phyloP scores from a whole-genome alignment of 2,888 invertebrate species.

The Eupithecia insigniata region DNA sequence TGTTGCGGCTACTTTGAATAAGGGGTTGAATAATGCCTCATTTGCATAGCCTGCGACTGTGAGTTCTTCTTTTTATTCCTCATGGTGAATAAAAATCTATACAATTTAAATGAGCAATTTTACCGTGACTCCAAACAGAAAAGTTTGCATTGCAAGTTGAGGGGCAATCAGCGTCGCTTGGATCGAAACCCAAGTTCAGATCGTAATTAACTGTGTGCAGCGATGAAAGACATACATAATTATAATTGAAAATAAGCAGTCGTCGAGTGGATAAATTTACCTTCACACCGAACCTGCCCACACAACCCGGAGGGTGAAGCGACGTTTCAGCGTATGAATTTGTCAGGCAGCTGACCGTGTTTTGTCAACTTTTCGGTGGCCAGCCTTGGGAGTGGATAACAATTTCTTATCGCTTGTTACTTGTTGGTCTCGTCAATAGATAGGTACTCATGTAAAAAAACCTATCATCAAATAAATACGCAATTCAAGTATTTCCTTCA shows the following conservation, averaged over 20 bases:
- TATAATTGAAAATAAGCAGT: not conserved
- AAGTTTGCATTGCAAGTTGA: slow-evolving; percentile 9
- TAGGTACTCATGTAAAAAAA: not conserved
- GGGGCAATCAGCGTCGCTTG: not conserved
- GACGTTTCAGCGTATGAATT: not conserved
- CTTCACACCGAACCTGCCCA: not conserved
- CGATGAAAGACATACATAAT: not conserved
- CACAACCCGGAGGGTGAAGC: not conserved
- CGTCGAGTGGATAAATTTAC: not conserved
- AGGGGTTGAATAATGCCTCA: slow-evolving; percentile 27
- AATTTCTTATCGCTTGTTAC: not conserved
- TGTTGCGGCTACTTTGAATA: slow-evolving; percentile 32
- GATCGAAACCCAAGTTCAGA: not conserved
- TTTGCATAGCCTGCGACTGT: slow-evolving; percentile 26
- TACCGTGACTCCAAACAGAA: not conserved
- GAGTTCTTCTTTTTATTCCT: slow-evolving; percentile 25
- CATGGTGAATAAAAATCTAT: slow-evolving; percentile 23
- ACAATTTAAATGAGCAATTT: slow-evolving; percentile 26
- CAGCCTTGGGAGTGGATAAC: not conserved
- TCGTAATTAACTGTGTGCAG: not conserved
- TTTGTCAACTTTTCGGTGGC: not conserved
- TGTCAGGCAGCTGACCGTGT: not conserved
- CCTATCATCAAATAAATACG: not conserved
- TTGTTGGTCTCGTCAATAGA: not conserved
- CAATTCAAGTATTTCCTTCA: not conserved